Base-by-base conservation (phyloP, 2,888 invertebrate species). In the Malthinus seriepunctatus region DNA sequence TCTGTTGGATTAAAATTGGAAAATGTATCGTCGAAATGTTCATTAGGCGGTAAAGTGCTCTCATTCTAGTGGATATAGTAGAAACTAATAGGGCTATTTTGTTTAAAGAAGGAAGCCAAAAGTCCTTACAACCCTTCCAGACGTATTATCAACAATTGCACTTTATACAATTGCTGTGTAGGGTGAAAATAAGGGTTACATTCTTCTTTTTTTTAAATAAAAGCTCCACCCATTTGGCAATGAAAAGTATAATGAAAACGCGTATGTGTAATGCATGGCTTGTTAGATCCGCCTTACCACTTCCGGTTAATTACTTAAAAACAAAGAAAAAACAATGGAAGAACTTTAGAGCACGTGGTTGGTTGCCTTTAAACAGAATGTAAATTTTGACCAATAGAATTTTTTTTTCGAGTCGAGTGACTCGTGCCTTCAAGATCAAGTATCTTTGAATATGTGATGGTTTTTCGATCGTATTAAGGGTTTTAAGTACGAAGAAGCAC, bases 301-400 rank as follows among this genome's bases (percentile, higher is more conserved):
- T 74, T 74, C 76, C 76, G 71, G 71, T 69, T 75, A 74, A 76
- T 76, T 75, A 76, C 72, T 64, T 67, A 70, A 71, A 72, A 73
- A 73, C 71, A 71, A 70, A 69, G 62, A 64, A 74, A 75, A 76
- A 75, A 76, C 76, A 74, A 73, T 73, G 68, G 73, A 70, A 66
- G 69, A 68, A 63, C 64, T 56, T 34, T 51, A 33, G 60, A 65
- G 65, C 69, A 67, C 73, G 71, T 71, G 74, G 74, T 75, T 76
- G 76, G 77, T 64, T 70, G 75, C 66, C 64, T 67, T 62, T 62
- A 65, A 64, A 67, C 73, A 71, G 72, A 71, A 74, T 71, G 70
- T 65, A 54, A 62, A 60, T 61, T 53, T 57, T 70, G 67, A 63
- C 76, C 75, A 76, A 75, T 75, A 67, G 70, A 66, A 63, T 67